Evolutionary conservation across 2,888 invertebrate genomes (phyloP).

Genomic region (Habrosyne pyritoides): DNA sequence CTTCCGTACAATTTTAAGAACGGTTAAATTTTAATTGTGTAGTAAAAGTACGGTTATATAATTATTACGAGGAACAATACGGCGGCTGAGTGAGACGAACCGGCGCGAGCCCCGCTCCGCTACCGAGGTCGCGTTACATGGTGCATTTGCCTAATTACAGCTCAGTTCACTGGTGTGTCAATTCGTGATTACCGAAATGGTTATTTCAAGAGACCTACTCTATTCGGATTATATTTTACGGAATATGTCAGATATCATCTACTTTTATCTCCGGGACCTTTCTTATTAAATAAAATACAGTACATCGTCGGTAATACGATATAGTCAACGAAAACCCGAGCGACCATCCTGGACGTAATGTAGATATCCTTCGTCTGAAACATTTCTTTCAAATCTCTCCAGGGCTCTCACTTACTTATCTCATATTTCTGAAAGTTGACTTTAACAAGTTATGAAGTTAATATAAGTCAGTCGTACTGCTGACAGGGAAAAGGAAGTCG

Average conservation of each 20-base stretch:
- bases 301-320: slow-evolving; percentile 48
- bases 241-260: slow-evolving; percentile 48
- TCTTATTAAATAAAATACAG: slow-evolving; percentile 56
- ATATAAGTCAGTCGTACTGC: slow-evolving; percentile 68
- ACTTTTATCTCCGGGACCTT: slow-evolving; percentile 42
- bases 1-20: slow-evolving; percentile 73
- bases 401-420: slow-evolving; percentile 61
- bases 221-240: slow-evolving; percentile 53
- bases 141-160: slow-evolving; percentile 80
- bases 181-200: slow-evolving; percentile 72
- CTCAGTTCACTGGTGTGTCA: slow-evolving; percentile 74
- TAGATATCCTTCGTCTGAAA: slow-evolving; percentile 47
- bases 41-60: slow-evolving; percentile 80
- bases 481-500: slow-evolving; percentile 65
- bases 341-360: slow-evolving; percentile 45
- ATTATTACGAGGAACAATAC: slow-evolving; percentile 78
- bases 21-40: slow-evolving; percentile 81
- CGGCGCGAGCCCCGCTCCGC: slow-evolving; percentile 40
- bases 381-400: slow-evolving; percentile 64
- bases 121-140: slow-evolving; percentile 65
- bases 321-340: slow-evolving; percentile 45
- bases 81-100: slow-evolving; percentile 37
- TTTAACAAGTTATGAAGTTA: slow-evolving; percentile 78
- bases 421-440: slow-evolving; percentile 73
- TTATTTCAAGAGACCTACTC: slow-evolving; percentile 61